Percentiles rank a stretch among this genome's conserved stretches.
Evolutionary conservation across 2,888 invertebrate genomes (phyloP).

Genomic region (Aspidiotus rigidus): DNA sequence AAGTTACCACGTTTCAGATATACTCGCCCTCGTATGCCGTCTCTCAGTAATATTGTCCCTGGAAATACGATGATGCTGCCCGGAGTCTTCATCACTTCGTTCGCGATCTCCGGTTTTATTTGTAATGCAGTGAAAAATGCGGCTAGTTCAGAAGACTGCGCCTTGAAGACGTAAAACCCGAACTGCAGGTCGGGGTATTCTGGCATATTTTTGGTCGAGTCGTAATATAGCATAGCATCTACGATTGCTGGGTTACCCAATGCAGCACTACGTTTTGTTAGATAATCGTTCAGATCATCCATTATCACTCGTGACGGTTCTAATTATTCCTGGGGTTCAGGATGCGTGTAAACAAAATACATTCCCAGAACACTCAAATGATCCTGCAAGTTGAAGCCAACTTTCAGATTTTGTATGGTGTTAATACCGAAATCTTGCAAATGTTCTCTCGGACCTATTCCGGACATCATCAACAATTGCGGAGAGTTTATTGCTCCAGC

Average conservation of each 20-base stretch:
- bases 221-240: slow-evolving; percentile 12
- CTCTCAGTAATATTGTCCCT: neutral
- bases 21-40: slow-evolving; percentile 10
- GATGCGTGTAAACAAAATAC: neutral
- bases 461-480: slow-evolving; percentile 25
- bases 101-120: slow-evolving; percentile 8
- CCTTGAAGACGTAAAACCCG: neutral
- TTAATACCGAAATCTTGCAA: slow-evolving; percentile 4
- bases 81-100: neutral
- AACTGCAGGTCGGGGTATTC: slow-evolving; percentile 13
- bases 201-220: neutral
- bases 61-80: slow-evolving; percentile 13
- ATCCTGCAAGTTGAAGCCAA: slow-evolving; percentile 27
- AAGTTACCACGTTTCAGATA: neutral
- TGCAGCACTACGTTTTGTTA: slow-evolving; percentile 1
- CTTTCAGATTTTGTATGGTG: slow-evolving; percentile 9
- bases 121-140: neutral
- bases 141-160: neutral
- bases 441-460: slow-evolving; percentile 24
- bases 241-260: slow-evolving; percentile 1
- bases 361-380: slow-evolving; percentile 19
- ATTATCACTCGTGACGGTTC: neutral
- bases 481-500: slow-evolving; percentile 27
- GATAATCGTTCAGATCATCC: slow-evolving; percentile 16
- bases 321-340: neutral